Conservation (phyloP, 1,140 invertebrate species). For the Brachionus asplanchnoidis region DNA sequence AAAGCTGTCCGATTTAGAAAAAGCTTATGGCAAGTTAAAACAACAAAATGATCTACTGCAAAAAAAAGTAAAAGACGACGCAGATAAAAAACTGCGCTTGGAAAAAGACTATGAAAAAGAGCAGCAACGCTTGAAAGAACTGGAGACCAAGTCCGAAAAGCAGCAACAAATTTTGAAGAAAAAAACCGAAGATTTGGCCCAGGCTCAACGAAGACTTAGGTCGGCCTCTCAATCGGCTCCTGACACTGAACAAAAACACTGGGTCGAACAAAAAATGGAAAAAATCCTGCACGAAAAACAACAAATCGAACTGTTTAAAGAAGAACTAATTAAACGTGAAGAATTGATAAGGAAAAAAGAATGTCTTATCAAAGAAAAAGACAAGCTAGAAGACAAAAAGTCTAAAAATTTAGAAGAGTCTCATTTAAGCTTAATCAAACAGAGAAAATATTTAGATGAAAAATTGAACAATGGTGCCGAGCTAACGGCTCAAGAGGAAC, state of each 20-base stretch:
- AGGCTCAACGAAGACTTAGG: conserved; percentile 52
- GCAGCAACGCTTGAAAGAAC: conserved; percentile 65
- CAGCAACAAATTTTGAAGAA: conserved; percentile 55
- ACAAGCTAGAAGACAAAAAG: conserved; percentile 55
- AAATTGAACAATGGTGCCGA: conserved; percentile 62
- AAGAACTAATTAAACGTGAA: conserved; percentile 51
- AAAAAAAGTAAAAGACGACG: conserved; percentile 56
- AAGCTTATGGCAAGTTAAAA: conserved; percentile 64
- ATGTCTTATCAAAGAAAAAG: conserved; percentile 52
- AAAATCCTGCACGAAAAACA: conserved; percentile 45
- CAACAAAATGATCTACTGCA: conserved; percentile 65
- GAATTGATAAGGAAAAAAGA: conserved; percentile 54
- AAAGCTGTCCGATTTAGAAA: conserved; percentile 62
- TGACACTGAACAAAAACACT: conserved; percentile 45
- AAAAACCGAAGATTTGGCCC: conserved; percentile 55
- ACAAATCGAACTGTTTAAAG: conserved; percentile 45
- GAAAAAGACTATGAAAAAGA: conserved; percentile 69
- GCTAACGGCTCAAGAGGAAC: conserved; percentile 17
- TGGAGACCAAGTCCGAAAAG: conserved; percentile 55
- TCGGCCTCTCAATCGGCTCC: conserved; percentile 45
- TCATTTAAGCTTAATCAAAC: conserved; percentile 70
- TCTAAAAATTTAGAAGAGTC: conserved; percentile 66
- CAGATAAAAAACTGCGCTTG: conserved; percentile 52
- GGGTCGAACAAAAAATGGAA: conserved; percentile 47
- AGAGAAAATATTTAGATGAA: conserved; percentile 68